Conservation (phyloP, 2,797 vertebrate species). For the Hipposideros larvatus region DNA sequence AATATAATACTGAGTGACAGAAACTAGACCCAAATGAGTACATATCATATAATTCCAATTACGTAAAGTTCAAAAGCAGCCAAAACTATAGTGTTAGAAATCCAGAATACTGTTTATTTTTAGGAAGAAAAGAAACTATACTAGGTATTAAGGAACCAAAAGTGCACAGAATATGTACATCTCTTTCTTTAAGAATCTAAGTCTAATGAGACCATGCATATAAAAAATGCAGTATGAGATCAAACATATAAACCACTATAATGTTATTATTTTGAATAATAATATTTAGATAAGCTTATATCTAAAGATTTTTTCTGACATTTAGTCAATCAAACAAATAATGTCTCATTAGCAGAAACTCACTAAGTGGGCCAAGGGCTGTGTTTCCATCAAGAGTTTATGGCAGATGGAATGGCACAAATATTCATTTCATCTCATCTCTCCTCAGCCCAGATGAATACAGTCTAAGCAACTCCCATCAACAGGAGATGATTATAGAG, state of each 20-base stretch:
- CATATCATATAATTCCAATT: neutral
- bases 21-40: neutral
- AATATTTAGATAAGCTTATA: neutral
- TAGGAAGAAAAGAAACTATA: neutral
- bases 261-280: neutral
- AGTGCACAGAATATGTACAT: neutral
- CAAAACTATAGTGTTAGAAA: neutral
- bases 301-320: neutral
- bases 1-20: neutral
- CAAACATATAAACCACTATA: neutral
- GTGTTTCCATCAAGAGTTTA: neutral
- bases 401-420: neutral
- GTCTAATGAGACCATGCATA: neutral
- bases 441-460: neutral
- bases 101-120: neutral
- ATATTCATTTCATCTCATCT: neutral
- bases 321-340: slow-evolving; percentile 20
- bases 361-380: neutral
- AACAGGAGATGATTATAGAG: neutral
- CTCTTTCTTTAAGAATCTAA: neutral
- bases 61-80: neutral
- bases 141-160: neutral
- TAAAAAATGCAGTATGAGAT: neutral
- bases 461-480: neutral
- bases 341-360: neutral